Evolutionary conservation across 2,113 vertebrate genomes (phyloP).

Genomic region (Arothron firmamentum): DNA sequence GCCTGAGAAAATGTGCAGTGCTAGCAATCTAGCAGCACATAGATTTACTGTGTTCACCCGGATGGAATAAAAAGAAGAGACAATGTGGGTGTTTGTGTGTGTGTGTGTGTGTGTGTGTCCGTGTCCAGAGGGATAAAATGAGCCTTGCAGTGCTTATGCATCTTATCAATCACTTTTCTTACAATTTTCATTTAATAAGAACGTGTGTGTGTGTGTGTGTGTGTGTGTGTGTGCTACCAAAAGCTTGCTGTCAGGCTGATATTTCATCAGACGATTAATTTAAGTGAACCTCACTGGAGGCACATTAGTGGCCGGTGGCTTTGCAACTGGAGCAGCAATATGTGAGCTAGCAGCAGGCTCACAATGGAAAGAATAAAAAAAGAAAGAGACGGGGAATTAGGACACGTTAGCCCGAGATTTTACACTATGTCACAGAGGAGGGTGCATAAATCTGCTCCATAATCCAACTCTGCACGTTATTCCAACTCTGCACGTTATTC

Average conservation of each 20-base stretch:
- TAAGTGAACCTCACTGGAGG: conserved; percentile 21
- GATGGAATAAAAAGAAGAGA: conserved; percentile 63
- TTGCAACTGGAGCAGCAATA: not conserved
- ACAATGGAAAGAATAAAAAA: conserved; percentile 8
- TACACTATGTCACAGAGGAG: not conserved
- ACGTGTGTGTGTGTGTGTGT: not conserved
- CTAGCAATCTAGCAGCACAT: conserved; percentile 62
- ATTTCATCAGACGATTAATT: conserved; percentile 37
- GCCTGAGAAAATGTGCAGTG: conserved; percentile 59
- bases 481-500: too few relatives aligned
- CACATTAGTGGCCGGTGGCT: conserved; percentile 10
- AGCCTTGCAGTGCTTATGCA: conserved; percentile 25
- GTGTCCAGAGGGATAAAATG: conserved; percentile 34
- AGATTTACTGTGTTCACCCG: conserved; percentile 75
- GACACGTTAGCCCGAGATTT: too few relatives aligned
- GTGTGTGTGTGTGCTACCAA: not conserved
- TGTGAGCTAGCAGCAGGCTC: not conserved
- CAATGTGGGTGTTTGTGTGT: conserved; percentile 30
- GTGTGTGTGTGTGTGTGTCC: conserved; percentile 37
- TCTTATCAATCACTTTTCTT: conserved; percentile 47
- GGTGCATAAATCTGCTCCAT: not conserved
- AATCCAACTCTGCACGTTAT: too few relatives aligned
- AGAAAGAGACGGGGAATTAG: conserved; percentile 4
- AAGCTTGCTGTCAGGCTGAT: conserved; percentile 17
- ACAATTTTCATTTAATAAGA: conserved; percentile 38